phyloP scores from a whole-genome alignment of 2,113 vertebrate genomes.

The Parus major region DNA sequence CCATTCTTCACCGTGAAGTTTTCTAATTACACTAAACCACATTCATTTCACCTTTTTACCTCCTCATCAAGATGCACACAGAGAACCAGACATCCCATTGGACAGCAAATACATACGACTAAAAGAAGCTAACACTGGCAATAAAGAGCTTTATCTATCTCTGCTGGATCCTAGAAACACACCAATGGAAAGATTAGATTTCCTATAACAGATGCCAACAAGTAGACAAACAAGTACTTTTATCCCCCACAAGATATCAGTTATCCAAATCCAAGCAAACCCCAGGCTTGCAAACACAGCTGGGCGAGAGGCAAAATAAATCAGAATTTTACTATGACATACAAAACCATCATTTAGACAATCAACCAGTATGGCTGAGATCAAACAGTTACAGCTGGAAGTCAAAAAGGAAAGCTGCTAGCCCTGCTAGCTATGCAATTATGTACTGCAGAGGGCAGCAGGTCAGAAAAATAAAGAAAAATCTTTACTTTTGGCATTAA shows the following conservation, averaged over 20 bases:
- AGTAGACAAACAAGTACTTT: constrained; percentile 45
- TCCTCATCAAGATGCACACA: constrained; percentile 13
- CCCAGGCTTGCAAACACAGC: constrained; percentile 35
- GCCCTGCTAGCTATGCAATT: not conserved
- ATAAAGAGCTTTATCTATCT: not conserved
- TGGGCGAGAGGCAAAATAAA: constrained; percentile 42
- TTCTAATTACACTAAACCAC: not conserved
- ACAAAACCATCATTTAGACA: constrained; percentile 19
- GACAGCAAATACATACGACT: not conserved
- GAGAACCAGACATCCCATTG: not conserved
- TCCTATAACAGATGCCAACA: constrained; percentile 10
- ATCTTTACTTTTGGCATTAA: not conserved
- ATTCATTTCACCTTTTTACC: constrained; percentile 6
- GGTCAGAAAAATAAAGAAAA: not conserved
- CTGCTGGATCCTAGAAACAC: constrained; percentile 4
- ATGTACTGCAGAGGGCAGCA: not conserved
- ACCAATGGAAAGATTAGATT: constrained; percentile 15
- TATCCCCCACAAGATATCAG: not conserved
- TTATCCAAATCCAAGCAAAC: constrained; percentile 55
- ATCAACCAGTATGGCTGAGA: not conserved
- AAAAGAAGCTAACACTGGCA: not conserved
- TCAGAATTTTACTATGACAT: constrained; percentile 6
- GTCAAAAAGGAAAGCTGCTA: constrained; percentile 29
- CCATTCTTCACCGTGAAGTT: constrained; percentile 7
- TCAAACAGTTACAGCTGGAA: constrained; percentile 26